Conservation (phyloP, 2,888 invertebrate genomes). For the Drosophila pseudotalamancana region DNA sequence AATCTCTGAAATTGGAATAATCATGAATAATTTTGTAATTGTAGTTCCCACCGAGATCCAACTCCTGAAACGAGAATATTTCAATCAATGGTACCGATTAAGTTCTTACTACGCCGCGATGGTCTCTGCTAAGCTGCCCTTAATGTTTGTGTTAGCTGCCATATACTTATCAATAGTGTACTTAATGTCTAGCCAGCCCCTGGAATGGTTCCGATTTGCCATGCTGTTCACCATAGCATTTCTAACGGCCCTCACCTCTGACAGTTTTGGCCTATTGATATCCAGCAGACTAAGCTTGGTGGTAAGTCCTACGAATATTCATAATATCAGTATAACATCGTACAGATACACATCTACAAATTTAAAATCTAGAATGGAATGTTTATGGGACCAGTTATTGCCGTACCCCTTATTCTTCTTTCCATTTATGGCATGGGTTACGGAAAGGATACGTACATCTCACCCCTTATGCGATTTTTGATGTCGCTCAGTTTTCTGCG, state of each 20-base stretch:
- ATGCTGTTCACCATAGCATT: slow-evolving; percentile 90
- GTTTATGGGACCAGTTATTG: slow-evolving; percentile 94
- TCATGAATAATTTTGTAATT: slow-evolving; percentile 44
- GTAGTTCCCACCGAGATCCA: slow-evolving; percentile 92
- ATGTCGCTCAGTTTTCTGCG: slow-evolving; percentile 94
- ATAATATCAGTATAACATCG: not conserved
- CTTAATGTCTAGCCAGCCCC: slow-evolving; percentile 90
- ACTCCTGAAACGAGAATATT: slow-evolving; percentile 90
- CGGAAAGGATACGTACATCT: slow-evolving; percentile 88
- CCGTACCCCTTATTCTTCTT: slow-evolving; percentile 94
- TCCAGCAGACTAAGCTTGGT: slow-evolving; percentile 90
- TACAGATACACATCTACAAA: not conserved
- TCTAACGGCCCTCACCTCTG: slow-evolving; percentile 90
- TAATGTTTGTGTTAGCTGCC: slow-evolving; percentile 88
- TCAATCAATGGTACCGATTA: slow-evolving; percentile 93
- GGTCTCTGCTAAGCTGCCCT: slow-evolving; percentile 88
- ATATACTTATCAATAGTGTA: slow-evolving; percentile 90
- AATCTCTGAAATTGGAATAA: slow-evolving; percentile 45
- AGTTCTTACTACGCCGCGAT: slow-evolving; percentile 92
- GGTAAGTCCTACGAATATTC: slow-evolving; percentile 85
- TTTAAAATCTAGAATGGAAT: slow-evolving; percentile 89
- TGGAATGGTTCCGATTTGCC: slow-evolving; percentile 88
- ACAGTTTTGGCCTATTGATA: slow-evolving; percentile 91
- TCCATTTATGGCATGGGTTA: slow-evolving; percentile 95
- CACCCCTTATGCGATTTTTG: slow-evolving; percentile 90